Conservation (phyloP, 2,888 invertebrate species). For the Molorchus minor region DNA sequence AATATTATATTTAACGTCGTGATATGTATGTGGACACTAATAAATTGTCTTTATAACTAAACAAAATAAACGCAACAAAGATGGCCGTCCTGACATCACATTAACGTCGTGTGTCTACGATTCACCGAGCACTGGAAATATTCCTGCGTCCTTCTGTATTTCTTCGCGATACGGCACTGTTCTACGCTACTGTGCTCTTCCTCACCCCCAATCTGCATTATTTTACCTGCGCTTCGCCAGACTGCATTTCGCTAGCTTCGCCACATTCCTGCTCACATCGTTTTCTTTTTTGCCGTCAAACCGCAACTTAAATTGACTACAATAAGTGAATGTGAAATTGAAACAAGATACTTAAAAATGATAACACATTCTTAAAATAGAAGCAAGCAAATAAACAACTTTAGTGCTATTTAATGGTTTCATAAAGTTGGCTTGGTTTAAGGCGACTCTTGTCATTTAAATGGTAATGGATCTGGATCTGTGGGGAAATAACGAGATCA, state of each 20-base stretch:
- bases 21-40: too few species aligned
- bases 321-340: constrained; percentile 41
- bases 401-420: not conserved
- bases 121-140: too few species aligned
- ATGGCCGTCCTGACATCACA: too few species aligned
- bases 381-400: not conserved
- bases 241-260: constrained; percentile 50
- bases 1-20: too few species aligned
- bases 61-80: too few species aligned
- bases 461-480: too few species aligned
- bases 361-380: constrained; percentile 19
- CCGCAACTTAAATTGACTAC: constrained; percentile 41
- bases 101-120: too few species aligned
- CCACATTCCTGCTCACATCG: constrained; percentile 45
- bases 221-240: constrained; percentile 45
- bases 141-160: not conserved
- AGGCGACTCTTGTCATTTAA: not conserved
- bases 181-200: constrained; percentile 28
- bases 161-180: constrained; percentile 25
- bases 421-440: not conserved
- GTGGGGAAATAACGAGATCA: too few species aligned
- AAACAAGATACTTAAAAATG: constrained; percentile 34
- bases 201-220: constrained; percentile 43
- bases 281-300: constrained; percentile 41
- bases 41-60: too few species aligned